Percentiles rank a stretch among this genome's conserved stretches.
Conservation (phyloP, 2,888 invertebrate genomes). For the Vannuccia rotundouncinata region DNA sequence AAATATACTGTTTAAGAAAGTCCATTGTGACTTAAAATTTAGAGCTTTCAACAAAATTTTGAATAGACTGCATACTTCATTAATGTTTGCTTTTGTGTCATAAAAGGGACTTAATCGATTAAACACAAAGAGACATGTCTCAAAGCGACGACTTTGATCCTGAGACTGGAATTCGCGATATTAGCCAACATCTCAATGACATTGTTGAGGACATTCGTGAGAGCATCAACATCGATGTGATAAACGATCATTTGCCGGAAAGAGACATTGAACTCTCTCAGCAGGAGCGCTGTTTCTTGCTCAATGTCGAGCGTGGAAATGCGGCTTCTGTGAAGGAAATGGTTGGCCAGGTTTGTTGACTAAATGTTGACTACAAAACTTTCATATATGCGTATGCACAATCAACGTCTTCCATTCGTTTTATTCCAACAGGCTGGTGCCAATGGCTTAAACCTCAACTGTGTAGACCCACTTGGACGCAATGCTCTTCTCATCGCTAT, state of each 20-base stretch:
- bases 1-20: too few relatives aligned
- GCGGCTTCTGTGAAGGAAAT: conserved; percentile 32
- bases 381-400: neutral
- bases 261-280: conserved; percentile 30
- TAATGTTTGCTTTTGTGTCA: too few relatives aligned
- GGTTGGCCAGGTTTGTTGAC: neutral
- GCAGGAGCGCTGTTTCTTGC: conserved; percentile 30
- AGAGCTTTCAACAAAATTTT: too few relatives aligned
- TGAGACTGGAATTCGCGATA: neutral
- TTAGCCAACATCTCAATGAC: neutral
- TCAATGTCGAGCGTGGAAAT: conserved; percentile 36
- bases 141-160: neutral
- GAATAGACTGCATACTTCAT: too few relatives aligned
- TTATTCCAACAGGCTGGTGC: neutral
- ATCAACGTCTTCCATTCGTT: neutral
- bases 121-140: too few relatives aligned
- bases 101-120: too few relatives aligned
- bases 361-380: neutral
- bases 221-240: neutral
- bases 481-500: conserved; percentile 82
- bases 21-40: too few relatives aligned
- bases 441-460: conserved; percentile 69
- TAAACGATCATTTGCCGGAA: neutral
- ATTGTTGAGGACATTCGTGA: neutral
- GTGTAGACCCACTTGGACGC: conserved; percentile 83